A percentile compares a stretch with the other conserved stretches of the same genome.
Conservation (phyloP, 2,888 invertebrate genomes). For the Helicoverpa assulta region DNA sequence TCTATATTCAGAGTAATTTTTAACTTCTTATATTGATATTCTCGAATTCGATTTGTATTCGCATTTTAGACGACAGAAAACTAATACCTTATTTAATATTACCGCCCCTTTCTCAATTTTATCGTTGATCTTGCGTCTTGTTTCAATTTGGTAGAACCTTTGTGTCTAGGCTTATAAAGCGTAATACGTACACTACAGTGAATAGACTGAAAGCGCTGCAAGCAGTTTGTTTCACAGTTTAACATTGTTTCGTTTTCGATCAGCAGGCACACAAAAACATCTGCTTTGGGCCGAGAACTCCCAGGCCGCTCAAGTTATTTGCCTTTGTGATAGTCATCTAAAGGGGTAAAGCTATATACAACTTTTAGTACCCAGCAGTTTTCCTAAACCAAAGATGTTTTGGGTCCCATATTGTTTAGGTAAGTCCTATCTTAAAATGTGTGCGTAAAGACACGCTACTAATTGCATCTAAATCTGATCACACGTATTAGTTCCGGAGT, state of each 20-base stretch:
- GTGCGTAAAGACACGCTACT: not conserved
- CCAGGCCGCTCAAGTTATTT: slow-evolving; percentile 69
- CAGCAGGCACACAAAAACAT: slow-evolving; percentile 77
- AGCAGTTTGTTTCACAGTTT: slow-evolving; percentile 85
- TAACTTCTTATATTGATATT: slow-evolving; percentile 1
- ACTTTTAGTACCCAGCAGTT: slow-evolving; percentile 14
- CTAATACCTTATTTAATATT: slow-evolving; percentile 22
- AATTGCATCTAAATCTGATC: slow-evolving; percentile 23
- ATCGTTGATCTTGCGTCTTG: slow-evolving; percentile 51
- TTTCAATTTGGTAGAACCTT: slow-evolving; percentile 63
- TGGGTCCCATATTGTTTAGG: not conserved
- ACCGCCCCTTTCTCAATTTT: slow-evolving; percentile 64
- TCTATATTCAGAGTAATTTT: not conserved
- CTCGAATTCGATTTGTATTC: slow-evolving; percentile 29
- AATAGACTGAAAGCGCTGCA: slow-evolving; percentile 72
- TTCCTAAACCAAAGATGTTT: slow-evolving; percentile 12
- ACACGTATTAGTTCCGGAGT: slow-evolving; percentile 24
- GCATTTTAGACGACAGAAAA: slow-evolving; percentile 20
- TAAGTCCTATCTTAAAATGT: not conserved
- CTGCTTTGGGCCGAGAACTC: slow-evolving; percentile 75
- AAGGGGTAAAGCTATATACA: slow-evolving; percentile 36
- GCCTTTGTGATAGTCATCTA: slow-evolving; percentile 69
- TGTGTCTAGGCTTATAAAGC: slow-evolving; percentile 67
- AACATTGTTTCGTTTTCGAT: slow-evolving; percentile 86
- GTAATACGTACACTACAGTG: slow-evolving; percentile 57